Conservation (phyloP, 2,888 invertebrate genomes). For the Sabatieria punctata region DNA sequence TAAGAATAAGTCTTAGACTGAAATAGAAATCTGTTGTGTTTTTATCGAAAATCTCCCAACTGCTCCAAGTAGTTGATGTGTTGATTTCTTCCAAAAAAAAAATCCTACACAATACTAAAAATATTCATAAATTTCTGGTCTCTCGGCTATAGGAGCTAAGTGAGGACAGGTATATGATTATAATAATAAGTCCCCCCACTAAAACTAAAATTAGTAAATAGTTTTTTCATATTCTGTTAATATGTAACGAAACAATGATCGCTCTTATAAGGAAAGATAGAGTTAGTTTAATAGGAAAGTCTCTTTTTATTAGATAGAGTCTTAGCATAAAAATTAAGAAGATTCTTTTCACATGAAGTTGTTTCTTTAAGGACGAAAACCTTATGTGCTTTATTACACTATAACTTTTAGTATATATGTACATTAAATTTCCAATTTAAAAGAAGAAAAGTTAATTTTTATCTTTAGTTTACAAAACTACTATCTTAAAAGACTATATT, state of each 20-base stretch:
- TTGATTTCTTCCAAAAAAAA: no score
- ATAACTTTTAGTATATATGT: constrained; percentile 14
- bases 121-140: no score
- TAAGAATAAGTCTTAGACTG: no score
- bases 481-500: constrained; percentile 23
- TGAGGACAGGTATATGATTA: no score
- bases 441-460: constrained; percentile 10
- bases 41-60: no score
- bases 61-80: no score
- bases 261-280: constrained; percentile 21
- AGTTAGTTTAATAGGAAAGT: constrained; percentile 18
- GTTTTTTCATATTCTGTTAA: constrained; percentile 14
- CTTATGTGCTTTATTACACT: constrained; percentile 17
- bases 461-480: constrained; percentile 20
- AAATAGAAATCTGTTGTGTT: no score
- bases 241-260: constrained; percentile 17
- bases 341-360: constrained; percentile 24
- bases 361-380: constrained; percentile 19
- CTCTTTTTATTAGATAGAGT: constrained; percentile 19
- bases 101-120: no score
- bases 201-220: constrained; percentile 19
- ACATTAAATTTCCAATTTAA: constrained; percentile 12
- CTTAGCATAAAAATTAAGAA: no score
- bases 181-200: no score
- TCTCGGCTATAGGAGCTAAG: no score